Conservation (phyloP, 2,797 vertebrate species). For the Danio tinwini region DNA sequence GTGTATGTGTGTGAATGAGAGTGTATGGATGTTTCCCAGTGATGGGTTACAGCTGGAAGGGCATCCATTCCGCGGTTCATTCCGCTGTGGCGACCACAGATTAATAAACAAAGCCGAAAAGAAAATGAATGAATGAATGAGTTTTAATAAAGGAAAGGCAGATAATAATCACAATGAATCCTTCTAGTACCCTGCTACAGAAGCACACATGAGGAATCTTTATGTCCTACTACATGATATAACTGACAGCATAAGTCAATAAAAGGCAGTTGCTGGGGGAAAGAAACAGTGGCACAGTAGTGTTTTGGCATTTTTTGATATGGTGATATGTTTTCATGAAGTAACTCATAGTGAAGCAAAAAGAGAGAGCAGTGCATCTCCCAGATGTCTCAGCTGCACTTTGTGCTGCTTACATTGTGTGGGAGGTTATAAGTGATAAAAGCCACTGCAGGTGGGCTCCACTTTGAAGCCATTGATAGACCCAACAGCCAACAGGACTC, state of each 20-base stretch:
- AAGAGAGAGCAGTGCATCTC: conserved; percentile 11
- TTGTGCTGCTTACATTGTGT: conserved; percentile 63
- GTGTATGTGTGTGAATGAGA: too few species aligned
- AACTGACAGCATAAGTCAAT: conserved; percentile 4
- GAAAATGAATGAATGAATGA: too few species aligned
- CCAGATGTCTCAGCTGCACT: conserved; percentile 49
- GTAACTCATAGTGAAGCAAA: conserved; percentile 18
- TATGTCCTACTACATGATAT: conserved; percentile 5
- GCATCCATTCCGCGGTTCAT: too few species aligned
- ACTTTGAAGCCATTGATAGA: conserved; percentile 80
- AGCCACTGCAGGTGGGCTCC: conserved; percentile 79
- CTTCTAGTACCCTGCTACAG: not conserved
- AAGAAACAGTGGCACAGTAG: conserved; percentile 6
- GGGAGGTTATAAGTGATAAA: conserved; percentile 78
- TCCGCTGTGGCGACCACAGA: too few species aligned
- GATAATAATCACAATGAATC: not conserved
- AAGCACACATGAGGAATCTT: not conserved
- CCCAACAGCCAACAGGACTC: conserved; percentile 66
- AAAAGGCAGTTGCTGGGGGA: conserved; percentile 14
- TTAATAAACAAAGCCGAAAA: too few species aligned
- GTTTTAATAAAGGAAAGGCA: not conserved
- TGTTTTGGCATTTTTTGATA: conserved; percentile 34
- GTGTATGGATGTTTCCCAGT: too few species aligned
- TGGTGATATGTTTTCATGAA: conserved; percentile 26
- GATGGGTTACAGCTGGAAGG: too few species aligned